Evolutionary conservation across 1,140 invertebrate species (phyloP), one percentile per base, ranked within the genome.

Genomic region (Eueides isabella): DNA sequence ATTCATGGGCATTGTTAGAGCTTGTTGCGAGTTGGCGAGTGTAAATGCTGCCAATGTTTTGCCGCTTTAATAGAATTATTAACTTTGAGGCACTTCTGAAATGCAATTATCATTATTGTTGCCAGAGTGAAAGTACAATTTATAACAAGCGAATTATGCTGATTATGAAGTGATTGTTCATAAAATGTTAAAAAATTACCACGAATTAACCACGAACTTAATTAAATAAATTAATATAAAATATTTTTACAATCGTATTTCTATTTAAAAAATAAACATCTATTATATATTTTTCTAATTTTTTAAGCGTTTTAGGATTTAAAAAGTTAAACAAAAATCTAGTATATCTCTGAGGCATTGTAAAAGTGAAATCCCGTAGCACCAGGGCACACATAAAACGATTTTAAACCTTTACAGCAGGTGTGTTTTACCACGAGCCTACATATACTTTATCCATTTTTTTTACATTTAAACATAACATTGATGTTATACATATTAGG

Each of bases 1-100:
- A 62, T 62, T 62, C 61, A 62, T 62, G 61, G 61, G 29, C 61
- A 69, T 69, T 61, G 67, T 69, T 69, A n/a, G 48, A 61, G 41
- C 67, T 69, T 61, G 67, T 61, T 69, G 29, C 5, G 16, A 61
- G 31, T 61, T 38, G n/a, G 14, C 19, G 14, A 61, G 48, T 44
- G 67, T 26, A 69, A 69, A 61, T 26, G 48, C 28, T 61, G 30
- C 19, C 48, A 61, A 38, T 31, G 30, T 61, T 55, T 38, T 30
- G 23, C 65, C 11, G 19, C 41, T 67, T 44, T 30, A 67, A 41
- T 48, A 48, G 28, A 48, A 67, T 48, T 48, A 48, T 29, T 67
- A 67, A 67, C 41, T 67, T 55, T 55, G 44, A 23, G 19, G 7
- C 19, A 23, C 44, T 55, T 44, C 16, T 23, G 19, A 26, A 55